Evolutionary conservation across 1,140 invertebrate genomes (phyloP).

Genomic region (Nylanderia fulva): DNA sequence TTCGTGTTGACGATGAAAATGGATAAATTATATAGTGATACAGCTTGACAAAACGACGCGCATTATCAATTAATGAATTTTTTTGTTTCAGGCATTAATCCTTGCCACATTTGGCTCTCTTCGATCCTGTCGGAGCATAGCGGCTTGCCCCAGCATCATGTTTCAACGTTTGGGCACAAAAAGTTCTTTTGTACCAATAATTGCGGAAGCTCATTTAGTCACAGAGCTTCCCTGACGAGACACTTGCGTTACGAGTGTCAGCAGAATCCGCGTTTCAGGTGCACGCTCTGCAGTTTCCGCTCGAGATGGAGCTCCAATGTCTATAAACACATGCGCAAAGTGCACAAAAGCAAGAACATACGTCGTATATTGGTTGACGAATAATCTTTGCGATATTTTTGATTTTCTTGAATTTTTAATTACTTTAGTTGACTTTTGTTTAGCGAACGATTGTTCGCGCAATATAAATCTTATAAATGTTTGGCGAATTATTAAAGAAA

Average conservation of each 20-base stretch:
- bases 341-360: conserved; percentile 54
- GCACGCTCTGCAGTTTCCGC: conserved; percentile 80
- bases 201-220: conserved; percentile 70
- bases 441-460: too few relatives aligned
- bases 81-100: conserved; percentile 3
- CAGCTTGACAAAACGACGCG: neutral
- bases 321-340: conserved; percentile 69
- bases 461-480: too few relatives aligned
- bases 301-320: conserved; percentile 72
- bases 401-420: too few relatives aligned
- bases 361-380: conserved; percentile 30
- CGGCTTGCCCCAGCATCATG: neutral
- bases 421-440: too few relatives aligned
- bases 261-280: conserved; percentile 82
- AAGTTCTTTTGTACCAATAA: conserved; percentile 66
- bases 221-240: conserved; percentile 77
- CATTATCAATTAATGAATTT: neutral
- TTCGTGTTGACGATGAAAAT: too few relatives aligned
- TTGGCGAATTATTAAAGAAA: too few relatives aligned
- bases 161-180: neutral
- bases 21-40: too few relatives aligned
- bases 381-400: too few relatives aligned
- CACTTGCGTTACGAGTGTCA: conserved; percentile 84
- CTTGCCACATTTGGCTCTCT: neutral
- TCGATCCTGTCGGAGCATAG: neutral